Percentiles rank a stretch among this genome's conserved stretches.
These are phyloP conservation scores for Lophotriccus pileatus DNA, from an alignment of 2,797 vertebrate species.

Conservation along the genomic window DNA sequence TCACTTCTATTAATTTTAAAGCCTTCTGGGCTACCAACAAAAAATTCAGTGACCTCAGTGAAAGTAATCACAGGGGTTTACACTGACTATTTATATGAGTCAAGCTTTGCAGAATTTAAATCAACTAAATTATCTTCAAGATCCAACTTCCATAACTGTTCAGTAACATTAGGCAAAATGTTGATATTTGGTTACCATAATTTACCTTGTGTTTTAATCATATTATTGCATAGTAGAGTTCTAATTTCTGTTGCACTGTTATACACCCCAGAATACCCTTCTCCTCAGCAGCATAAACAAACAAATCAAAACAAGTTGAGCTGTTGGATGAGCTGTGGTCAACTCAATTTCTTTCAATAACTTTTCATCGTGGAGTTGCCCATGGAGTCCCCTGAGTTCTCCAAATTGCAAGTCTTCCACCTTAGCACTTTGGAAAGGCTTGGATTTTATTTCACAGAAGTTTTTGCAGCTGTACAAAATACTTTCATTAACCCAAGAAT, in stretches of 20 bases:
- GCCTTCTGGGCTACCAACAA: not conserved
- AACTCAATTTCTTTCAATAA: not conserved
- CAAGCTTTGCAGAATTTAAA: not conserved
- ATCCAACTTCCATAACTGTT: slow-evolving; percentile 6
- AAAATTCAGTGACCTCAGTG: not conserved
- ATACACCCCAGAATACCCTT: not conserved
- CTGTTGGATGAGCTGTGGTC: not conserved
- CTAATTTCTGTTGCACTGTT: not conserved
- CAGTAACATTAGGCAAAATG: not conserved
- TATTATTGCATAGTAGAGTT: slow-evolving; percentile 6
- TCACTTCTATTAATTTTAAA: slow-evolving; percentile 18
- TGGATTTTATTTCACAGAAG: slow-evolving; percentile 65
- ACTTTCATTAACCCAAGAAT: slow-evolving; percentile 81
- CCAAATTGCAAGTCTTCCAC: slow-evolving; percentile 39
- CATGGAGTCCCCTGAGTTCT: not conserved
- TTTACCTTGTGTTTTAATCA: slow-evolving; percentile 35
- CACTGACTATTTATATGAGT: not conserved
- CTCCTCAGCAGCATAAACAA: not conserved
- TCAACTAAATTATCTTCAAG: slow-evolving; percentile 3
- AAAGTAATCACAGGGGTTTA: not conserved
- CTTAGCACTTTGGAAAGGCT: slow-evolving; percentile 60
- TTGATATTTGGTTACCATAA: slow-evolving; percentile 30
- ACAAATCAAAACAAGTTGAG: not conserved
- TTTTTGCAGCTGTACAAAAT: slow-evolving; percentile 79
- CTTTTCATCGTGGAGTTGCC: slow-evolving; percentile 26